A percentile compares a stretch with the other conserved stretches of the same genome.
These are phyloP conservation scores for Danio jaintianensis DNA, from an alignment of 2,797 vertebrate genomes.

Conservation along the genomic window DNA sequence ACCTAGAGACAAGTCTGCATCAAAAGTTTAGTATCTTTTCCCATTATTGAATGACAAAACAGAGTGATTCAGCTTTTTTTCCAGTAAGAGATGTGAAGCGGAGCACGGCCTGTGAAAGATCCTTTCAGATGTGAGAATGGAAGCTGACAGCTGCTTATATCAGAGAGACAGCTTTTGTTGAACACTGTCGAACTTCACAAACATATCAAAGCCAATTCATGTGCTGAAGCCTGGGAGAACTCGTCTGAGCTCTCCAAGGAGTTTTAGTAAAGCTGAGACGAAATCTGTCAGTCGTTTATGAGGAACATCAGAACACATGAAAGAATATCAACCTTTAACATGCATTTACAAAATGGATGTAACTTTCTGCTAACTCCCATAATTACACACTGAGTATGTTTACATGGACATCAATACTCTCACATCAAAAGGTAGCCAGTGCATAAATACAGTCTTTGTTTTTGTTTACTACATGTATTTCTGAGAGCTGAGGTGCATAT, in stretches of 20 bases:
- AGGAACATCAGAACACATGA: slow-evolving; percentile 1
- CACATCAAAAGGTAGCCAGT: too few species aligned
- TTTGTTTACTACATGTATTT: too few species aligned
- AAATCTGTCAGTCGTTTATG: background rate
- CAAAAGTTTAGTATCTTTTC: background rate
- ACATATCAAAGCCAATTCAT: slow-evolving; percentile 19
- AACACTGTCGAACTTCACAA: slow-evolving; percentile 41
- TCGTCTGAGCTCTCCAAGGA: slow-evolving; percentile 21
- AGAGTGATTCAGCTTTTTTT: slow-evolving; percentile 12
- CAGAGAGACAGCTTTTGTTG: slow-evolving; percentile 36
- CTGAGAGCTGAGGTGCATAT: too few species aligned
- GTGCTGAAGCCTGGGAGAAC: slow-evolving; percentile 15
- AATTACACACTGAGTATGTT: too few species aligned
- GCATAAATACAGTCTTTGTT: too few species aligned
- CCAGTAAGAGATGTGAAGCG: background rate
- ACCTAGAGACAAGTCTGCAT: background rate
- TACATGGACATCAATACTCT: too few species aligned
- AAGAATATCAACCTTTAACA: background rate
- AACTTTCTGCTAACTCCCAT: too few species aligned
- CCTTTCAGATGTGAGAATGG: slow-evolving; percentile 5
- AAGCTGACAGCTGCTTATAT: slow-evolving; percentile 35
- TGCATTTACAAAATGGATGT: background rate
- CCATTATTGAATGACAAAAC: background rate
- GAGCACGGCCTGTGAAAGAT: slow-evolving; percentile 14
- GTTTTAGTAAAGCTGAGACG: background rate